A percentile compares a stretch with the other conserved stretches of the same genome.
Conservation (phyloP, 2,797 vertebrate genomes). For the Argentina silus region DNA sequence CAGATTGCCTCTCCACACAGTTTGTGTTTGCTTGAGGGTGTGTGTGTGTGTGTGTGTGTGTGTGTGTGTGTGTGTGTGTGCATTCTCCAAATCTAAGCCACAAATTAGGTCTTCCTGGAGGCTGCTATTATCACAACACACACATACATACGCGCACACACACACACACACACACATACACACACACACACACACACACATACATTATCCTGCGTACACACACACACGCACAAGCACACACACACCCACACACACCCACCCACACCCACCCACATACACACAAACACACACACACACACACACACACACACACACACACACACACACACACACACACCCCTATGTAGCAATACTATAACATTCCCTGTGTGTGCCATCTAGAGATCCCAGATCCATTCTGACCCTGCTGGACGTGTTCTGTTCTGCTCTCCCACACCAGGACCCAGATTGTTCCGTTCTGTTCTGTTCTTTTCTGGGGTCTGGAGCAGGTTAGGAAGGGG, state of each 20-base stretch:
- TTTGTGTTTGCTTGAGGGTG: constrained; percentile 57
- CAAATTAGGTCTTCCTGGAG: not conserved
- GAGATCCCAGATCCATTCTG: constrained; percentile 32
- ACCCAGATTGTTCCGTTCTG: not conserved
- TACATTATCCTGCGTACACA: no score
- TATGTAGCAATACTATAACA: no score
- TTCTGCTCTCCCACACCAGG: constrained; percentile 17
- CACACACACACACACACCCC: no score
- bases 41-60: constrained; percentile 28
- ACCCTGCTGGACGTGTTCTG: constrained; percentile 33
- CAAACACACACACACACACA: no score
- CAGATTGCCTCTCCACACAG: constrained; percentile 20
- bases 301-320: no score
- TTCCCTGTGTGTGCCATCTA: not conserved
- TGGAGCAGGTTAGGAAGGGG: constrained; percentile 51
- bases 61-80: constrained; percentile 35
- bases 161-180: no score
- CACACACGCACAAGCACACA: no score
- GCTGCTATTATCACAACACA: no score
- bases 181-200: no score
- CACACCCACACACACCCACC: no score
- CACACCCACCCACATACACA: no score
- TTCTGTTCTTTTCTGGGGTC: constrained; percentile 12
- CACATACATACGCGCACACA: no score
- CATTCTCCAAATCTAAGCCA: not conserved